Evolutionary conservation across 2,888 invertebrate genomes (phyloP).

Genomic region (Zaprionus obscuricornis): DNA sequence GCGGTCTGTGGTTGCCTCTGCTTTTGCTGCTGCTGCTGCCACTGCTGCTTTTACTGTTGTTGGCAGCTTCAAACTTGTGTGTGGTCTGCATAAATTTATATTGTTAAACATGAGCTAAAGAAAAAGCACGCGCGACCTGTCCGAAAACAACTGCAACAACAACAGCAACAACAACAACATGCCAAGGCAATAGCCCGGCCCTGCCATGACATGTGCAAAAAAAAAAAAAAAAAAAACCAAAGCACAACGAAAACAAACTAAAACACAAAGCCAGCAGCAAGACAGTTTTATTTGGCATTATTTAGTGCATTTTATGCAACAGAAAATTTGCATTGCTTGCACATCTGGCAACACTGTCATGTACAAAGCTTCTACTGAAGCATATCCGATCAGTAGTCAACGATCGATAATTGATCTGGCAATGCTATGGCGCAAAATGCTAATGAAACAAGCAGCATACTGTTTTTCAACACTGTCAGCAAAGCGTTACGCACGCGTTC

Average conservation of each 20-base stretch:
- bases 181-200: constrained; percentile 18
- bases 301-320: not conserved
- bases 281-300: not conserved
- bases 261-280: not conserved
- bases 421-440: too few relatives aligned
- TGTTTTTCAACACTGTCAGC: too few relatives aligned
- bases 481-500: too few relatives aligned
- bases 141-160: constrained; percentile 32
- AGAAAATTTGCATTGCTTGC: not conserved
- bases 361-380: too few relatives aligned
- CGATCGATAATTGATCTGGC: too few relatives aligned
- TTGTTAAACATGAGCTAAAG: constrained; percentile 71
- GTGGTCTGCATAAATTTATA: constrained; percentile 69
- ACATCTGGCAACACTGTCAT: constrained; percentile 21
- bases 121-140: constrained; percentile 75
- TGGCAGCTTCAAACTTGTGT: constrained; percentile 46
- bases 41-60: not conserved
- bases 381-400: too few relatives aligned
- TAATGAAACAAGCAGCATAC: too few relatives aligned
- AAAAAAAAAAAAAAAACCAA: not conserved
- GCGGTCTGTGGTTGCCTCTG: constrained; percentile 59
- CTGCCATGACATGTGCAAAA: constrained; percentile 22
- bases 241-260: not conserved
- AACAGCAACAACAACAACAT: not conserved
- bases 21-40: constrained; percentile 12